These are phyloP conservation scores for Malthinus flaveolus DNA, from an alignment of 2,888 invertebrate genomes.

Conservation along the genomic window DNA sequence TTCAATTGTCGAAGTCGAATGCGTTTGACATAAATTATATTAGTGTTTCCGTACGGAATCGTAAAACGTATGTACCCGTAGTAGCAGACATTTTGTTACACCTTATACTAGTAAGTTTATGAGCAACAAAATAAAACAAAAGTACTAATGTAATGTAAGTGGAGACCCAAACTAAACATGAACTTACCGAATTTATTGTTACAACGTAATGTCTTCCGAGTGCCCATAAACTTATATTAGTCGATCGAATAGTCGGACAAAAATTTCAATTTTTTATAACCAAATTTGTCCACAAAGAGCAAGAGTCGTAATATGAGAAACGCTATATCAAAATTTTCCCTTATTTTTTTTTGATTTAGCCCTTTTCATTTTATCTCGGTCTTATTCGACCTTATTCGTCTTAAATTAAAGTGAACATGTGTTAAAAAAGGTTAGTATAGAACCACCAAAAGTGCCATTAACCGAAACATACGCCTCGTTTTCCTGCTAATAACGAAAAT, in stretches of 20 bases:
- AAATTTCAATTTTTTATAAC: too few species aligned
- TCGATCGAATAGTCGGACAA: too few species aligned
- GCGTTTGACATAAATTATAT: conserved; percentile 18
- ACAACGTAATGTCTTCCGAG: neutral
- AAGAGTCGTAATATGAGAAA: too few species aligned
- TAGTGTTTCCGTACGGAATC: conserved; percentile 19
- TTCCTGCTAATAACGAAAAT: conserved; percentile 12
- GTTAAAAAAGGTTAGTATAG: neutral
- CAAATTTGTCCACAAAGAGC: too few species aligned
- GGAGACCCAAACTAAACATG: conserved; percentile 9
- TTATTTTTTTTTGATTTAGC: too few species aligned
- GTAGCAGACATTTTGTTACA: conserved; percentile 17
- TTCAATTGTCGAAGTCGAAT: conserved; percentile 9
- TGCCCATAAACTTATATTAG: too few species aligned
- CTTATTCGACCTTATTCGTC: neutral
- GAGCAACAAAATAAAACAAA: conserved; percentile 17
- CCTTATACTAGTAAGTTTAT: conserved; percentile 14
- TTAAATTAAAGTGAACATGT: conserved; percentile 1
- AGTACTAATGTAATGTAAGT: conserved; percentile 13
- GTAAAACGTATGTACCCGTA: conserved; percentile 16
- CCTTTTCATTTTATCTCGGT: neutral
- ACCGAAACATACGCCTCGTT: conserved; percentile 12
- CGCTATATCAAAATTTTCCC: too few species aligned
- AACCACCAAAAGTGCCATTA: conserved; percentile 10
- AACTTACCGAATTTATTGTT: conserved; percentile 12